Percentiles rank a stretch among this genome's conserved stretches.
These are phyloP conservation scores for Argyra leucocephala DNA, from an alignment of 2,888 invertebrate genomes.

Conservation along the genomic window DNA sequence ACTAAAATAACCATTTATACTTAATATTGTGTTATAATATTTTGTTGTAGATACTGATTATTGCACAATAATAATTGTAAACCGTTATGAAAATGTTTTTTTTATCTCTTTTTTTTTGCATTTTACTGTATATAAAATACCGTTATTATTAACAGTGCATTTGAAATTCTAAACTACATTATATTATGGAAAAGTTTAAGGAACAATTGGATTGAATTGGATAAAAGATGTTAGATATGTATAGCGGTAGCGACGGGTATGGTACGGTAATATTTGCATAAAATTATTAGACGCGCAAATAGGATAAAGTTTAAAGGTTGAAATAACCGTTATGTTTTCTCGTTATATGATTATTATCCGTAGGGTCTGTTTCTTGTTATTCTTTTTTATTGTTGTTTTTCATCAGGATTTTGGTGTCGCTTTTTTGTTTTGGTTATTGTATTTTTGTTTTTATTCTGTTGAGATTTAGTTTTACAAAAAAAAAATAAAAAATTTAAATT, in stretches of 20 bases:
- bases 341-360: conserved; percentile 3
- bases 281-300: not conserved
- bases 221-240: not conserved
- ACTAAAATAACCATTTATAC: not conserved
- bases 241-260: no score
- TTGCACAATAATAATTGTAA: conserved; percentile 1
- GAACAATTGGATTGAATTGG: no score
- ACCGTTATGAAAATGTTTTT: not conserved
- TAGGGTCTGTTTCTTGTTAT: not conserved
- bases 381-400: not conserved
- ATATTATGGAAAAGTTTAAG: not conserved
- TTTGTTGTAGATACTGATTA: not conserved
- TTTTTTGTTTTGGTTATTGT: not conserved
- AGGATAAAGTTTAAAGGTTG: conserved; percentile 3
- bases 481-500: no score
- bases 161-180: not conserved
- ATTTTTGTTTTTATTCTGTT: no score
- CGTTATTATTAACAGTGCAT: conserved; percentile 3
- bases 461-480: no score
- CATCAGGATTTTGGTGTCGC: not conserved
- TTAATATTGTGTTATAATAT: conserved; percentile 1
- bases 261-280: not conserved
- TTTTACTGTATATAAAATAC: not conserved
- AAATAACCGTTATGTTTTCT: not conserved
- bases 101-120: not conserved